Evolutionary conservation across 2,113 vertebrate genomes (phyloP).

Genomic region (Bombycilla garrulus): DNA sequence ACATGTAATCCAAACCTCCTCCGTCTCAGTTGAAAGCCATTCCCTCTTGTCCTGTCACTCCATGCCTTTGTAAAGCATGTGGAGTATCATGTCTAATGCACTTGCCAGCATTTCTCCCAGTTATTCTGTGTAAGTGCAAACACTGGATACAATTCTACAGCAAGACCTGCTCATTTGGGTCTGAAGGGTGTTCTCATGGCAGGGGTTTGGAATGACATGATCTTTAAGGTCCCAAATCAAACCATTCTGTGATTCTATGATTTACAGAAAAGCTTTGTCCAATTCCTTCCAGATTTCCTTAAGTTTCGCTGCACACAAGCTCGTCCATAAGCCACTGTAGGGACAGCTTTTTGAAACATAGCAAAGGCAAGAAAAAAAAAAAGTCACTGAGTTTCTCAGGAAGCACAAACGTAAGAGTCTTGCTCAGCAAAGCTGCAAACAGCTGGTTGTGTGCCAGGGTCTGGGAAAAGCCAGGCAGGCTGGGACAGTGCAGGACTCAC

Average conservation of each 20-base stretch:
- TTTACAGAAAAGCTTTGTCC: not conserved
- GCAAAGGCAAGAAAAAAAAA: not conserved
- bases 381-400: not conserved
- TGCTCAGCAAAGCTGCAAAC: not conserved
- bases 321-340: not conserved
- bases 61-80: not conserved
- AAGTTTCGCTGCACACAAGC: not conserved
- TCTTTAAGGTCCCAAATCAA: not conserved
- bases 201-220: not conserved
- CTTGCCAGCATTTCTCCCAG: not conserved
- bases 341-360: not conserved
- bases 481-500: conserved; percentile 64
- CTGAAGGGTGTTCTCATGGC: not conserved
- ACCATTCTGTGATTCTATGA: not conserved
- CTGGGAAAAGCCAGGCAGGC: not conserved
- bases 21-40: not conserved
- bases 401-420: not conserved
- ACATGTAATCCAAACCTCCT: not conserved
- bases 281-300: not conserved
- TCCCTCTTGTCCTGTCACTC: not conserved
- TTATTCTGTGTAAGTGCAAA: not conserved
- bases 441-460: not conserved
- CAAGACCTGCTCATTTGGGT: not conserved
- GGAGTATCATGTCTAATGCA: not conserved
- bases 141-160: not conserved